These are phyloP conservation scores for Callyntrura sp. DNA, from an alignment of 2,888 invertebrate genomes.

Conservation along the genomic window DNA sequence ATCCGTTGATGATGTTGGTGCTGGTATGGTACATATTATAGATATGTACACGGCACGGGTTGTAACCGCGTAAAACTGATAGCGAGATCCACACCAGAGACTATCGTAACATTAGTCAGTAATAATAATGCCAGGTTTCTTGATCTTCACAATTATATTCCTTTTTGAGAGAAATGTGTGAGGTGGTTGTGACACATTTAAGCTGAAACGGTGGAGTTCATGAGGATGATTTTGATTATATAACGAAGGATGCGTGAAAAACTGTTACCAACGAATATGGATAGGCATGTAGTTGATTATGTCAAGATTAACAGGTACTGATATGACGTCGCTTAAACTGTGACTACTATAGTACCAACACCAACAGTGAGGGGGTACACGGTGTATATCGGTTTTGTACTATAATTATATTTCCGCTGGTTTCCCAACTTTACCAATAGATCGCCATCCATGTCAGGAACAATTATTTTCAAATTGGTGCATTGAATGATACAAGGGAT, in stretches of 20 bases:
- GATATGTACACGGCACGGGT: not conserved
- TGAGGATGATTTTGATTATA: slow-evolving; percentile 8
- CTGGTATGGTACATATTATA: not conserved
- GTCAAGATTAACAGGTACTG: not conserved
- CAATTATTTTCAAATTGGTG: not conserved
- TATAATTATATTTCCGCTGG: not conserved
- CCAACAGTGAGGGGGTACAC: not conserved
- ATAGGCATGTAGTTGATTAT: not conserved
- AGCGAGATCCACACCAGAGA: not conserved
- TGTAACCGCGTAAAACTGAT: not conserved
- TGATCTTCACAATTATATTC: not conserved
- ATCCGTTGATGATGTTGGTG: slow-evolving; percentile 7
- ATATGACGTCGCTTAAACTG: not conserved
- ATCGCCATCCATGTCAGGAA: not conserved
- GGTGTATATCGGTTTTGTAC: not conserved
- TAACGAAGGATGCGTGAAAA: not conserved
- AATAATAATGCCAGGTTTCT: not conserved
- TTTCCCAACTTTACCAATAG: not conserved
- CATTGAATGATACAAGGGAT: not conserved
- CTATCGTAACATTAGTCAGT: not conserved
- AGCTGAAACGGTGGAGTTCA: not conserved
- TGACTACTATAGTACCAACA: not conserved
- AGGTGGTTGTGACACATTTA: slow-evolving; percentile 12
- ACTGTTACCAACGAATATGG: not conserved
- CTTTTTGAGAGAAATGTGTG: slow-evolving; percentile 14